Evolutionary conservation across 2,888 invertebrate genomes (phyloP), one percentile per base, ranked within the genome.

Genomic region (Mythimna pallens): DNA sequence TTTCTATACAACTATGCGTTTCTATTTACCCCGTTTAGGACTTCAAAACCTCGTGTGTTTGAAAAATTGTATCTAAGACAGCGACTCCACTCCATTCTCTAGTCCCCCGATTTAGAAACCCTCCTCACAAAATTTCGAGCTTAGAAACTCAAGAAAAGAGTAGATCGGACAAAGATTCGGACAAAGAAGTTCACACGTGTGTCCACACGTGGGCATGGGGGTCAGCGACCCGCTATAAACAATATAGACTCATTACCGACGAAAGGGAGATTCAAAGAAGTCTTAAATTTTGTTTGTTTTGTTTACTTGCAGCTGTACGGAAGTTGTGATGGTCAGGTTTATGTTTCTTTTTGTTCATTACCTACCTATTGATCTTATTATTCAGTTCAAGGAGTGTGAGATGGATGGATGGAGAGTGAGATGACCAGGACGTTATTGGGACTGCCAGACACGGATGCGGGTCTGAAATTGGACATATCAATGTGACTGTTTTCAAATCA

Each of bases 101-200:
- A 78, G 83, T 73, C 88, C 57, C 78, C 64, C 54, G 78, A 88
- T 87, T 88, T 87, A 88, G 83, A 84, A 89, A 88, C 90, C 93
- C 93, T 93, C 92, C 92, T 92, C 91, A 90, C 89, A 82, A 93
- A 93, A 93, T 92, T 90, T 89, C 82, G 90, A 91, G 87, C 88
- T 90, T 92, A 91, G 91, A 92, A 91, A 89, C 87, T 84, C 79
- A 90, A 92, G 89, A 92, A 93, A 92, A 89, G 91, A 90, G 80
- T 85, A 47, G 84, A 87, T 90, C 81, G 89, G 91, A 93, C 92
- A 93, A 92, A 91, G 93, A 93, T 93, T 90, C 79, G 88, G 89
- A 93, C 92, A 94, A 93, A 92, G 89, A 89, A 77, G 80, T 85
- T 87, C 91, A 93, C 94, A 94, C 94, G 94, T 94, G 94, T 86